phyloP scores from a whole-genome alignment of 2,888 invertebrate species.

The Hypomecis atomaria region DNA sequence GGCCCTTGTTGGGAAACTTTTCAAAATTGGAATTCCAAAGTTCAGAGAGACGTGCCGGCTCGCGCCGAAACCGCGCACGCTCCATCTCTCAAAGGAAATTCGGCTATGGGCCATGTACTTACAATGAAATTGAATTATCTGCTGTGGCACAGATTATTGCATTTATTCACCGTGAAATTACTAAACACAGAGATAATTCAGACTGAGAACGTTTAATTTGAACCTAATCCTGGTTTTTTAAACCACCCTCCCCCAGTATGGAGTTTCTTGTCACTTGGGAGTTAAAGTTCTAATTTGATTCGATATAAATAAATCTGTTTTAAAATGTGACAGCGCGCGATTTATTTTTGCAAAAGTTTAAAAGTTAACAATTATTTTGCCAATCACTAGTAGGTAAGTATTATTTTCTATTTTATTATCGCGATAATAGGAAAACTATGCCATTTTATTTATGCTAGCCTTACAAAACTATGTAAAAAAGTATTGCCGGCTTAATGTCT shows the following conservation, averaged over 20 bases:
- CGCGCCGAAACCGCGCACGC: slow-evolving; percentile 70
- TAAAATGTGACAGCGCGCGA: background rate
- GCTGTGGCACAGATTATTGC: slow-evolving; percentile 75
- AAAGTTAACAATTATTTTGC: too few species aligned
- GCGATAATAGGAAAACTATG: too few species aligned
- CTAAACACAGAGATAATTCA: slow-evolving; percentile 60
- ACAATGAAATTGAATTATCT: slow-evolving; percentile 79
- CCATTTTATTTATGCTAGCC: too few species aligned
- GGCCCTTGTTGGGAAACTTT: slow-evolving; percentile 81
- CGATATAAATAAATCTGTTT: background rate
- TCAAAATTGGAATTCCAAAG: slow-evolving; percentile 84
- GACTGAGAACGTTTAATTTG: slow-evolving; percentile 53
- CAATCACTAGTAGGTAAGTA: too few species aligned
- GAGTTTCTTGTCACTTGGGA: slow-evolving; percentile 15
- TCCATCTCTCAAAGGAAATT: slow-evolving; percentile 83
- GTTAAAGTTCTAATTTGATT: slow-evolving; percentile 3
- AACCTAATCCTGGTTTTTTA: slow-evolving; percentile 22
- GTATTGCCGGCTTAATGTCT: too few species aligned
- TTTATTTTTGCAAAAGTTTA: background rate
- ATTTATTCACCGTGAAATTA: slow-evolving; percentile 77
- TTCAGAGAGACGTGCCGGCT: slow-evolving; percentile 79
- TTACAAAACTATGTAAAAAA: too few species aligned
- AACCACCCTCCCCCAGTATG: background rate
- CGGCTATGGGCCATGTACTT: slow-evolving; percentile 78
- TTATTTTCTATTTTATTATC: too few species aligned